Conservation (phyloP, 2,113 vertebrate species). For the Pseudorasbora parva region DNA sequence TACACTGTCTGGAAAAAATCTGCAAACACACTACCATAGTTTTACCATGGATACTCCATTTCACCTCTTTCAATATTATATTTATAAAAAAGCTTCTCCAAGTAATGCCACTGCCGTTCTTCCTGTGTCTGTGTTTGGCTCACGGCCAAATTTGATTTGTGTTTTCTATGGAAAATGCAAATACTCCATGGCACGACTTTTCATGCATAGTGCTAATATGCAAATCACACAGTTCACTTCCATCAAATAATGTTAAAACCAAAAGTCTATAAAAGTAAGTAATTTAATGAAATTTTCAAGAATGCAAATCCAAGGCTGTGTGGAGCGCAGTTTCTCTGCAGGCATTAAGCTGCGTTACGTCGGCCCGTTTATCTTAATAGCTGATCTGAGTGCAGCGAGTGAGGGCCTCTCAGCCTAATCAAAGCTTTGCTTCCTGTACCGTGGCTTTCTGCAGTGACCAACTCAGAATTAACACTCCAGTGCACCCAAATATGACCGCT, state of each 20-base stretch:
- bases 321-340: slow-evolving; percentile 72
- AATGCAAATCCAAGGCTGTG: slow-evolving; percentile 76
- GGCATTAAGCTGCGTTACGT: slow-evolving; percentile 77
- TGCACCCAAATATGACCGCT: slow-evolving; percentile 74
- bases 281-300: slow-evolving; percentile 80
- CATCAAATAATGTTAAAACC: slow-evolving; percentile 72
- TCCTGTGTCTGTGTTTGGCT: neutral
- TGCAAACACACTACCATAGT: no score
- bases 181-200: slow-evolving; percentile 53
- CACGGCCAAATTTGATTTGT: slow-evolving; percentile 29
- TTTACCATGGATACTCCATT: no score
- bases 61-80: neutral
- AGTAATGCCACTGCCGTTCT: neutral
- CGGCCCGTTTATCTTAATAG: slow-evolving; percentile 80
- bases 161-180: slow-evolving; percentile 48
- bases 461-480: slow-evolving; percentile 75
- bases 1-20: no score
- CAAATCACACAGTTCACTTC: slow-evolving; percentile 72
- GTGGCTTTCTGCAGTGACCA: slow-evolving; percentile 77
- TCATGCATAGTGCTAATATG: slow-evolving; percentile 76
- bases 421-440: slow-evolving; percentile 78
- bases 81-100: neutral
- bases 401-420: slow-evolving; percentile 72
- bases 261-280: slow-evolving; percentile 77
- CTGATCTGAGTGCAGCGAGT: slow-evolving; percentile 76